These are phyloP conservation scores for Gambusia affinis DNA, from an alignment of 2,113 vertebrate genomes.

Conservation along the genomic window DNA sequence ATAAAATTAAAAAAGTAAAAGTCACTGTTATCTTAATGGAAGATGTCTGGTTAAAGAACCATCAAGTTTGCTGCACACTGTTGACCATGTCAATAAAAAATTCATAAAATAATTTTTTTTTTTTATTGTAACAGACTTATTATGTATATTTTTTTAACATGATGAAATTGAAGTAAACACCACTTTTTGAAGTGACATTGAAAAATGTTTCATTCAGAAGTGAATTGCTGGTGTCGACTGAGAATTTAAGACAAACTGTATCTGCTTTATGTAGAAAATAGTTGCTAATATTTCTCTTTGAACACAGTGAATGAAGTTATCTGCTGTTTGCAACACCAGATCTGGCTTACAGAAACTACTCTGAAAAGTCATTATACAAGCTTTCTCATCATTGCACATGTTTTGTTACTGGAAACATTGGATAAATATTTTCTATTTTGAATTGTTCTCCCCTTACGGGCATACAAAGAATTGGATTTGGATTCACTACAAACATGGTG, in stretches of 20 bases:
- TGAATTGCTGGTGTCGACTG: too few species aligned
- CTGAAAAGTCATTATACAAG: neutral
- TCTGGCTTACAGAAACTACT: neutral
- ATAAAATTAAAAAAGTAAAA: slow-evolving; percentile 3
- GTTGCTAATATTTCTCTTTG: neutral
- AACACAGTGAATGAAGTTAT: neutral
- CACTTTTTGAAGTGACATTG: neutral
- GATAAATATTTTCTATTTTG: neutral
- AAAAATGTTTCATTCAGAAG: neutral
- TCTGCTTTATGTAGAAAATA: neutral
- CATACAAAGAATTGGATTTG: too few species aligned
- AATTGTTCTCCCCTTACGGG: too few species aligned
- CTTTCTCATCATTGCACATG: neutral
- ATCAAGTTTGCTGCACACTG: too few species aligned
- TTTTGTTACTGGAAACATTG: neutral
- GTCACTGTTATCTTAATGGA: neutral
- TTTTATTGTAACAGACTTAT: neutral
- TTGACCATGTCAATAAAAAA: neutral
- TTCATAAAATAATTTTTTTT: neutral
- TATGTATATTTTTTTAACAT: neutral
- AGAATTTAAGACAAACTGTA: neutral
- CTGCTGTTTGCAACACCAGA: neutral
- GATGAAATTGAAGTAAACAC: neutral
- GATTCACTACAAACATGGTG: too few species aligned
- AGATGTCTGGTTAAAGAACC: neutral